Evolutionary conservation across 2,113 vertebrate species (phyloP), one percentile per base, ranked within the genome.

Genomic region (Pycnonotus jocosus): DNA sequence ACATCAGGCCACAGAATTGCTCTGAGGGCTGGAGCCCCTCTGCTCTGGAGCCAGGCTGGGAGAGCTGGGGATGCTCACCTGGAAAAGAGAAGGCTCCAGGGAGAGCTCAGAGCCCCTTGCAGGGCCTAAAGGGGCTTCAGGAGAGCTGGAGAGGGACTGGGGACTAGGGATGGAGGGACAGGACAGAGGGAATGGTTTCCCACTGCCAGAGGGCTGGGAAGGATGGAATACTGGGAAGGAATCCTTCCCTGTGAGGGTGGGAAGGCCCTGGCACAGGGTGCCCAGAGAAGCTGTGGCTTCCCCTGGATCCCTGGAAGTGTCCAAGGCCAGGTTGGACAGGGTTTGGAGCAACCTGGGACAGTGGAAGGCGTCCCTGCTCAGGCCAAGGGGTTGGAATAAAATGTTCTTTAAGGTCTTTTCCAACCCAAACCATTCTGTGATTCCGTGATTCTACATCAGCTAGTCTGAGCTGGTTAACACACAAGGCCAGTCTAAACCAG

Each of bases 1-100:
- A 3, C 2, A 61, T 0, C 17, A 69, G 24, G 2, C 13, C 24
- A 18, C 0, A 0, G 53, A 53, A 61, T 0, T 68, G 21, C 23
- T 53, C 5, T 1, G 1, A 27, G 10, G 12, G 33, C 16, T 74
- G 61, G n/a, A 61, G 80, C 16, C 33, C 37, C 66, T 51, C 80
- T 82, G 54, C 45, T 51, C 31, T 37, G 27, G 15, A 54, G 38
- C 24, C n/a, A 76, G 47, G 14, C 40, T 69, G 79, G 47, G 61
- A 61, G 9, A 54, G 30, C 61, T 68, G 61, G 30, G 61, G 7
- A 4, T 17, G 53, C 1, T n/a, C 17, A 18, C 14, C 24, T 30
- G n/a, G 38, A 44, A 8, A 64, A 6, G n/a, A 0, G 14, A 58
- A 37, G 17, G 37, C 2, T 58, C 44, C 51, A 20, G 60, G 15